A percentile compares a stretch with the other conserved stretches of the same genome.
Conservation (phyloP, 2,113 vertebrate species). For the Smithornis capensis region DNA sequence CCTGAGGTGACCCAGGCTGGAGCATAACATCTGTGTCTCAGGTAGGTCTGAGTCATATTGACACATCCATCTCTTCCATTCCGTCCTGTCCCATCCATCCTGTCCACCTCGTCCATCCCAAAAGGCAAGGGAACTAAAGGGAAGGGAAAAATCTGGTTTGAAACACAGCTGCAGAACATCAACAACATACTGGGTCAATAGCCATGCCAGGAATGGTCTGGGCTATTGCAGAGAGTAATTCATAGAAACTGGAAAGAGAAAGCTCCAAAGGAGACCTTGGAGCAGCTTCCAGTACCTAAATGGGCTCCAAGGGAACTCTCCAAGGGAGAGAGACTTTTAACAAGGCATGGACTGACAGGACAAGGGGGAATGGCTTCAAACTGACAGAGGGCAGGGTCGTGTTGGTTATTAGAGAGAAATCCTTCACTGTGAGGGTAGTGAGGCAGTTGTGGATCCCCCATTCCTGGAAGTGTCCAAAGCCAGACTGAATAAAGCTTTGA, state of each 20-base stretch:
- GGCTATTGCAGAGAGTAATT: fast-evolving
- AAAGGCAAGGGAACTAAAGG: background rate
- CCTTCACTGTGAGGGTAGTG: background rate
- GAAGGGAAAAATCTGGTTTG: background rate
- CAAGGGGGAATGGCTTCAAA: background rate
- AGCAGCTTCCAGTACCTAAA: background rate
- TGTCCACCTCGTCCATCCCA: background rate
- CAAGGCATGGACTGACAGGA: background rate
- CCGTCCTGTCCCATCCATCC: background rate
- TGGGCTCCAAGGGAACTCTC: background rate
- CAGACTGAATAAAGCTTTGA: background rate
- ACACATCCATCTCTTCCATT: background rate
- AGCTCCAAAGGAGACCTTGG: background rate
- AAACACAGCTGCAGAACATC: background rate
- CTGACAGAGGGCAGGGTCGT: background rate
- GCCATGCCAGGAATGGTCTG: fast-evolving
- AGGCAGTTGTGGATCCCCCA: background rate
- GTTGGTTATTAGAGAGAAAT: background rate
- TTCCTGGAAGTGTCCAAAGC: background rate
- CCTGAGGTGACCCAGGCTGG: conserved; percentile 13
- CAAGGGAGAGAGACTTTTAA: background rate
- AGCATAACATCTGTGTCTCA: background rate
- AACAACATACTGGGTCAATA: fast-evolving
- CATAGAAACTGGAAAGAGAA: background rate
- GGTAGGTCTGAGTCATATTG: background rate